Evolutionary conservation across 2,113 vertebrate genomes (phyloP).

Genomic region (Mesocricetus auratus): DNA sequence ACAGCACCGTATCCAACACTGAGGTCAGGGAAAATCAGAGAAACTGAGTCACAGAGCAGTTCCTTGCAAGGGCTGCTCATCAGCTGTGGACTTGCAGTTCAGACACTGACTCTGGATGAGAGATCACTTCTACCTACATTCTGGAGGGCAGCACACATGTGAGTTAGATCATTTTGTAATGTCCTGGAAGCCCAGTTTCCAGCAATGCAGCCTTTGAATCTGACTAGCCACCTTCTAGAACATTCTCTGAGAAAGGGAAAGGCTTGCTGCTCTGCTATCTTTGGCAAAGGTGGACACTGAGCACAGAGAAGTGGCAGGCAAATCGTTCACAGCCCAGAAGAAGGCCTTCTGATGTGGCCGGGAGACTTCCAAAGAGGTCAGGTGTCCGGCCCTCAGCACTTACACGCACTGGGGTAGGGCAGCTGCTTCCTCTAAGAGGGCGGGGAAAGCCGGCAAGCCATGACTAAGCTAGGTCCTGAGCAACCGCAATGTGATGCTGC

Average conservation of each 20-base stretch:
- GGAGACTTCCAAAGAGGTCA: slow-evolving; percentile 24
- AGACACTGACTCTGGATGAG: not conserved
- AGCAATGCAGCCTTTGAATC: not conserved
- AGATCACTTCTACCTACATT: not conserved
- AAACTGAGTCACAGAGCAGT: not conserved
- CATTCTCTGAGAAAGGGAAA: not conserved
- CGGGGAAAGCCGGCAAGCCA: slow-evolving; percentile 1
- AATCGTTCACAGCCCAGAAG: not conserved
- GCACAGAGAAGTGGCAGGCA: not conserved
- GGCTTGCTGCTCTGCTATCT: not conserved
- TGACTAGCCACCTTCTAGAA: not conserved
- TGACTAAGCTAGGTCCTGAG: not conserved
- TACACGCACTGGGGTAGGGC: not conserved
- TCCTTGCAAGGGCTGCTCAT: not conserved
- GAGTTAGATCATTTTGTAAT: not conserved
- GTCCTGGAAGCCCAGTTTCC: not conserved
- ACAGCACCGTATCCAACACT: no score
- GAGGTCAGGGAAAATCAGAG: not conserved
- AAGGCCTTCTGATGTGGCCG: not conserved
- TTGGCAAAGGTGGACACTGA: not conserved
- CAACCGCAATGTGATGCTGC: not conserved
- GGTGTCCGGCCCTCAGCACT: not conserved
- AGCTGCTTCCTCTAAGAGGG: slow-evolving; percentile 39
- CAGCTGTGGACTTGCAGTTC: not conserved
- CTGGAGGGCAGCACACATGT: not conserved